Percentiles rank a stretch among this genome's conserved stretches.
phyloP scores from a whole-genome alignment of 2,113 vertebrate species.

The Pao palembangensis region DNA sequence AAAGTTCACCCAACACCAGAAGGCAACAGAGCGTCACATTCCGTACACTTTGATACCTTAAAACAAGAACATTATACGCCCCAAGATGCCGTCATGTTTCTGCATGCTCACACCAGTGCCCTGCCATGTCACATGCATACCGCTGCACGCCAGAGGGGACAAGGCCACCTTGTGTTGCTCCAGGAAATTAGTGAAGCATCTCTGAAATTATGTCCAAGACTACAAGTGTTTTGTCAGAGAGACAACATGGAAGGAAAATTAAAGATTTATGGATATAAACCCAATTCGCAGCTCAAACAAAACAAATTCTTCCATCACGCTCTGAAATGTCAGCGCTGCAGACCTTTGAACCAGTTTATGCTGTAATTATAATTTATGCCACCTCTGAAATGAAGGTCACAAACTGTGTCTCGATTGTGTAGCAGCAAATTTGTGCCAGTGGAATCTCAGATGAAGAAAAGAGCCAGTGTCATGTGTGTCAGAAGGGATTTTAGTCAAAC shows the following conservation, averaged over 20 bases:
- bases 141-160: constrained; percentile 21
- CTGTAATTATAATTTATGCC: constrained; percentile 50
- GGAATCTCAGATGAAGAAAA: constrained; percentile 59
- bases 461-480: constrained; percentile 67
- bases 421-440: constrained; percentile 20
- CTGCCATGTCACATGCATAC: constrained; percentile 39
- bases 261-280: constrained; percentile 11
- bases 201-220: not conserved
- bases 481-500: constrained; percentile 61
- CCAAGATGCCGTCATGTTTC: constrained; percentile 40
- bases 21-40: constrained; percentile 22
- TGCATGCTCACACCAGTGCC: constrained; percentile 36
- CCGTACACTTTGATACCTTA: constrained; percentile 20
- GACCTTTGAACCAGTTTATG: constrained; percentile 49
- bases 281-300: constrained; percentile 48
- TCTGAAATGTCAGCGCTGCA: constrained; percentile 41
- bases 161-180: constrained; percentile 6
- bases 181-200: constrained; percentile 5
- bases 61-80: constrained; percentile 13
- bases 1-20: too few relatives aligned
- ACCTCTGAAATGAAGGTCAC: constrained; percentile 37
- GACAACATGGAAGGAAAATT: not conserved
- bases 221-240: not conserved
- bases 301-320: constrained; percentile 22
- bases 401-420: constrained; percentile 60